Conservation (phyloP, 1,140 invertebrate species). For the Leptestheria dahalacensis region DNA sequence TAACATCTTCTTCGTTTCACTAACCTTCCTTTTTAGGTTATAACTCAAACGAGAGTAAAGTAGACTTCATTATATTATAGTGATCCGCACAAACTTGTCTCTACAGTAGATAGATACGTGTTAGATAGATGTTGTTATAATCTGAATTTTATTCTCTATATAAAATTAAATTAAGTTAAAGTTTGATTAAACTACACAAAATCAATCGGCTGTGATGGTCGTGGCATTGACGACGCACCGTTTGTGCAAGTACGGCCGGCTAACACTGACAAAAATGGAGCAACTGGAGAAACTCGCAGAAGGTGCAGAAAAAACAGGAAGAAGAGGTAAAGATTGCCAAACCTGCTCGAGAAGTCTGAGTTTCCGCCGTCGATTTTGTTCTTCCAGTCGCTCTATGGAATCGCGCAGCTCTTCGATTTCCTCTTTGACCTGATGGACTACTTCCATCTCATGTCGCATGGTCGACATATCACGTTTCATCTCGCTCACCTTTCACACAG, state of each 20-base stretch:
- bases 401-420: slow-evolving; percentile 82
- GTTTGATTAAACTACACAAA: too few species aligned
- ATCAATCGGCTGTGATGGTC: too few species aligned
- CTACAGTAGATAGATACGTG: too few species aligned
- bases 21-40: too few species aligned
- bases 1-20: too few species aligned
- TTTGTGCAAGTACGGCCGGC: not conserved
- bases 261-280: not conserved
- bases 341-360: slow-evolving; percentile 22
- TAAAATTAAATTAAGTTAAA: too few species aligned
- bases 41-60: too few species aligned
- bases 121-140: too few species aligned
- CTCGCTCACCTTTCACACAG: slow-evolving; percentile 36
- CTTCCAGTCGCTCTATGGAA: slow-evolving; percentile 75
- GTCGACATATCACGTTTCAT: slow-evolving; percentile 85
- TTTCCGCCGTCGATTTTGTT: slow-evolving; percentile 42
- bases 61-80: too few species aligned
- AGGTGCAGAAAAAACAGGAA: not conserved
- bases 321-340: slow-evolving; percentile 1
- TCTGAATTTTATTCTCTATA: too few species aligned
- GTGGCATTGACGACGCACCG: too few species aligned
- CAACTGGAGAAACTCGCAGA: not conserved
- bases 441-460: slow-evolving; percentile 82
- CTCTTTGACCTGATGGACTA: slow-evolving; percentile 81
- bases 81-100: too few species aligned